A percentile compares a stretch with the other conserved stretches of the same genome.
Conservation (phyloP, 1,140 invertebrate species). For the Monochamus saltuarius region DNA sequence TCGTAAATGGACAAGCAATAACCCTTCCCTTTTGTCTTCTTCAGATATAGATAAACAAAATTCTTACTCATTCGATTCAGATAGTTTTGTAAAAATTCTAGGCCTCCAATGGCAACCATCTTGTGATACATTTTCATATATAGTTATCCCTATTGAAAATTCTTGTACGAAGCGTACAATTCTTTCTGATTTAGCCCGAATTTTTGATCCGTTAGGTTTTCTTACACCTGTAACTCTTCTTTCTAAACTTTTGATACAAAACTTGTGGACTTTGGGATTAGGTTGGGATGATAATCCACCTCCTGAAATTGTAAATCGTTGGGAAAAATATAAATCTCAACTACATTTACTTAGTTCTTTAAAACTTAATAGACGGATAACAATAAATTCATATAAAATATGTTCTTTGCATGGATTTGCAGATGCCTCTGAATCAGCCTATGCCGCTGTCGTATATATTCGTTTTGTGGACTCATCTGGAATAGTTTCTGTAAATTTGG, state of each 20-base stretch:
- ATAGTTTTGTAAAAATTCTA: not conserved
- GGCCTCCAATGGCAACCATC: conserved; percentile 1
- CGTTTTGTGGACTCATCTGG: no score
- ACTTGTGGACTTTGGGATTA: not conserved
- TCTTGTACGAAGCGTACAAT: not conserved
- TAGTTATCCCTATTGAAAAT: not conserved
- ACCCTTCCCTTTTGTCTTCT: conserved; percentile 35
- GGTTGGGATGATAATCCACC: conserved; percentile 6
- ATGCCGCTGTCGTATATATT: no score
- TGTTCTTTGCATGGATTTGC: no score
- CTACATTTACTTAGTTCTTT: no score
- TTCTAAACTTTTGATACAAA: conserved; percentile 2
- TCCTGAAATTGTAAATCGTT: no score
- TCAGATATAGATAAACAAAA: not conserved
- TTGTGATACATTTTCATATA: not conserved
- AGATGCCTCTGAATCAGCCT: no score
- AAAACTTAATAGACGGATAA: no score
- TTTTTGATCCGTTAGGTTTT: conserved; percentile 12
- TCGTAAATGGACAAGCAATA: conserved; percentile 50
- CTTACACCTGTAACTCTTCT: not conserved
- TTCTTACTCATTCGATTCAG: not conserved
- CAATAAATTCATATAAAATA: no score
- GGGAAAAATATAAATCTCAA: no score
- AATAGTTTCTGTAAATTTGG: no score
- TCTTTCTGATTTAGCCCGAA: not conserved